Percentiles rank a stretch among this genome's conserved stretches.
phyloP scores from a whole-genome alignment of 2,113 vertebrate genomes.

The Oreochromis tanganicae region DNA sequence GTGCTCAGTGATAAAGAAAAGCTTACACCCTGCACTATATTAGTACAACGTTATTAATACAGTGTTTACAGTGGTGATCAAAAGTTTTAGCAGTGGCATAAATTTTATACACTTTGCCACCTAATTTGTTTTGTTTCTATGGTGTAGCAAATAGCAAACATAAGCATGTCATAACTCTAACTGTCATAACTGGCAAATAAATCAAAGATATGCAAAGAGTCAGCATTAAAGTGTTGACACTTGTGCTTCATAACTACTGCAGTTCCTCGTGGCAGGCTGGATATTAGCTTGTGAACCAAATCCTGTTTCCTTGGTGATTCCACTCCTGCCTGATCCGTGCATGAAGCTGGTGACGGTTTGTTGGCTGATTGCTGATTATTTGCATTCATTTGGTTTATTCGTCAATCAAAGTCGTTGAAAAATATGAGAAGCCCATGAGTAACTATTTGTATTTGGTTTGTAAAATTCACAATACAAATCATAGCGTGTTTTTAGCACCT shows the following conservation, averaged over 20 bases:
- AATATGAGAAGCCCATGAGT: not conserved
- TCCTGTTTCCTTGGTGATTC: not conserved
- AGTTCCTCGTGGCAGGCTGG: accelerated
- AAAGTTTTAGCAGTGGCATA: not conserved
- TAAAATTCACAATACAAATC: not conserved
- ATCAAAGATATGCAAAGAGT: not conserved
- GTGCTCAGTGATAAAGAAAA: not conserved
- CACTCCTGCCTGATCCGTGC: not conserved
- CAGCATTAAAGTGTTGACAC: not conserved
- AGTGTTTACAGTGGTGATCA: not conserved
- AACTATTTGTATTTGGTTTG: not conserved
- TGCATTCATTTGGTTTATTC: not conserved
- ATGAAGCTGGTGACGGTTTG: not conserved
- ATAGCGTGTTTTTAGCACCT: not conserved
- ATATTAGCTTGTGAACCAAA: not conserved
- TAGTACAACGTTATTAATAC: not conserved
- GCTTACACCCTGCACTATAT: not conserved
- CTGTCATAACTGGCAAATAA: not conserved
- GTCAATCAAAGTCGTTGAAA: not conserved
- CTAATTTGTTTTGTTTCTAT: not conserved
- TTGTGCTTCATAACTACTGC: not conserved
- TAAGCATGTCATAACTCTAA: not conserved
- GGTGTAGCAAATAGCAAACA: not conserved
- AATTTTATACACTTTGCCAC: not conserved
- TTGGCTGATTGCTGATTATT: not conserved